phyloP scores from a whole-genome alignment of 92 coral and sea anemone species.

The Epizoanthus stellaris region DNA sequence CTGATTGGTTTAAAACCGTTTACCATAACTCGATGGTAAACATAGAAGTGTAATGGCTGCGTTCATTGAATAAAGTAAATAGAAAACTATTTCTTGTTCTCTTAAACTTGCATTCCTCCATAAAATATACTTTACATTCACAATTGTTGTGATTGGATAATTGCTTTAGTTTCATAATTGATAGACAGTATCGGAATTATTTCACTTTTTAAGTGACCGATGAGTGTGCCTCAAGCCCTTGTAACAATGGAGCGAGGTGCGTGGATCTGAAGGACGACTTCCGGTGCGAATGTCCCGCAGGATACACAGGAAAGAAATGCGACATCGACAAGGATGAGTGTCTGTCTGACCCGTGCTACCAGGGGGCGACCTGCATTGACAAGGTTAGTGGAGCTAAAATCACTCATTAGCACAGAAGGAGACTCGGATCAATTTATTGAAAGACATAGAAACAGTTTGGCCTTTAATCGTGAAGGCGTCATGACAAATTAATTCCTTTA shows the following conservation, averaged over 20 bases:
- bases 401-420: neutral
- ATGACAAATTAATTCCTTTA: no score
- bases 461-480: neutral
- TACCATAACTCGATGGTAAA: no score
- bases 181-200: no score
- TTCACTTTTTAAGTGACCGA: conserved; percentile 64
- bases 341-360: conserved; percentile 94
- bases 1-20: no score
- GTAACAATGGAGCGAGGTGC: conserved; percentile 91
- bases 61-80: no score
- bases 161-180: no score
- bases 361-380: conserved; percentile 91
- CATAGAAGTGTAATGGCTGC: no score
- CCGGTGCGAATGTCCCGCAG: conserved; percentile 80
- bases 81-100: no score
- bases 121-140: no score
- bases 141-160: no score
- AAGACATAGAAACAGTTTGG: neutral
- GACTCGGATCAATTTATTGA: no score
- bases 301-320: conserved; percentile 87
- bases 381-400: conserved; percentile 59
- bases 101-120: no score
- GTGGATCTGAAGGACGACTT: conserved; percentile 75
- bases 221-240: conserved; percentile 92
- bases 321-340: conserved; percentile 87